Base-by-base conservation (phyloP, 2,113 vertebrate genomes). In the Thymallus thymallus region DNA sequence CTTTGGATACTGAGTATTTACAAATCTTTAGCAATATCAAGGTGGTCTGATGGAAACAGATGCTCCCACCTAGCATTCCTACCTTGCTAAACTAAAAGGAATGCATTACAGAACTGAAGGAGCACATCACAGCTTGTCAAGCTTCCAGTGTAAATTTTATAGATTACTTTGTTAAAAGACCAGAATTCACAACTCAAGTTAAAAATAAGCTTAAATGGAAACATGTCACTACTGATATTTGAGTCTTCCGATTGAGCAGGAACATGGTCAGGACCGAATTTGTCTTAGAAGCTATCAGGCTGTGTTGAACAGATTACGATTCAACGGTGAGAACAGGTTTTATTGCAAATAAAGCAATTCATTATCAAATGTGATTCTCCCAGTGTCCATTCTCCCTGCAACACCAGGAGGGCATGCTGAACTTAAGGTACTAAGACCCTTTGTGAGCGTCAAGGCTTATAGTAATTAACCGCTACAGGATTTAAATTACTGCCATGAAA, bases 21-120 rank as follows among this genome's bases (percentile, higher is more conserved):
- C 85, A 85, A 65, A 73, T 84, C 84, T 89, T 87, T 80, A 88
- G 81, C 81, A 79, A 85, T 45, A 81, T 82, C 81, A 86, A 83
- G 84, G 84, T 67, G 78, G 82, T 78, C 46, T 84, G 81, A 73
- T 30, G 64, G 79, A 77, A 77, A 80, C 23, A 13, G 30, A 26
- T 61, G 69, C 72, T 81, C 63, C 75, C 80, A 75, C 16, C 45
- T 62, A 81, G 78, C 71, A 84, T 78, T 65, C 79, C 86, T 77
- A 70, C 82, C 84, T 85, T 80, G 84, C 75, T 83, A 82, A 75
- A 77, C 84, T 86, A 85, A 85, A 85, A 87, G 85, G 80, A 81
- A 84, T 82, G 80, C 77, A 82, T 84, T 81, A 83, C 82, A 84
- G 77, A 83, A 72, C 71, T 71, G 61, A 76, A 71, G 77, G 71